Evolutionary conservation across 2,888 invertebrate genomes (phyloP), one percentile per base, ranked within the genome.

Genomic region (Tetragonula carbonaria): DNA sequence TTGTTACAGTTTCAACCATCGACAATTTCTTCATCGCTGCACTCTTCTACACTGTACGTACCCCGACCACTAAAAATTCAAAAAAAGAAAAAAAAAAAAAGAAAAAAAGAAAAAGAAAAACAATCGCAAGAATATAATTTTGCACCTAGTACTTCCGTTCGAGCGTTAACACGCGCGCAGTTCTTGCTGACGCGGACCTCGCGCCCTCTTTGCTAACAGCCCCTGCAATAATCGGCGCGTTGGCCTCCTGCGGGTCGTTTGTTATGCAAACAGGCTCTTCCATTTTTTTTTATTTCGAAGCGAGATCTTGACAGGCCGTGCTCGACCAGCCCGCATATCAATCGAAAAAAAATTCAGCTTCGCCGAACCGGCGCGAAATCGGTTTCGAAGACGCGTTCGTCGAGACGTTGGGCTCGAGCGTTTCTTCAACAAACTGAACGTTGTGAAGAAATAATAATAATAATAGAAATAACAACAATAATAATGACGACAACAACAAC

Each of bases 191-290:
- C 70, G 74, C 71, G 59, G 71, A 74, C 72, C 77, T 72, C 67
- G 71, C 66, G 38, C 80, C 73, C 84, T 28, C 0, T 80, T 85
- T 68, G 71, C 45, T 57, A 74, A 71, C 71, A 65, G 71, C 78
- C 74, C 62, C 57, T 63, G 84, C 82, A 78, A 84, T 84, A 84
- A 84, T 78, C 84, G 71, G 65, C 76, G 53, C 78, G 75, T 62
- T 74, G 78, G 73, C 74, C 80, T 78, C 84, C 86, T 80, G 84
- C 84, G 80, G 80, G 78, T 86, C 84, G 76, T 86, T 86, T 84
- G 76, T 86, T 84, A 86, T 84, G 80, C 86, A 85, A 82, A 85
- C 85, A 86, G 67, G 66, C 74, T 66, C 76, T 68, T 76, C 38
- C 76, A 73, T 79, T 79, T 79, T 38, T 84, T 84, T 57, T 78